phyloP scores from a whole-genome alignment of 2,797 vertebrate genomes.

The Melanotaenia pygmaea region DNA sequence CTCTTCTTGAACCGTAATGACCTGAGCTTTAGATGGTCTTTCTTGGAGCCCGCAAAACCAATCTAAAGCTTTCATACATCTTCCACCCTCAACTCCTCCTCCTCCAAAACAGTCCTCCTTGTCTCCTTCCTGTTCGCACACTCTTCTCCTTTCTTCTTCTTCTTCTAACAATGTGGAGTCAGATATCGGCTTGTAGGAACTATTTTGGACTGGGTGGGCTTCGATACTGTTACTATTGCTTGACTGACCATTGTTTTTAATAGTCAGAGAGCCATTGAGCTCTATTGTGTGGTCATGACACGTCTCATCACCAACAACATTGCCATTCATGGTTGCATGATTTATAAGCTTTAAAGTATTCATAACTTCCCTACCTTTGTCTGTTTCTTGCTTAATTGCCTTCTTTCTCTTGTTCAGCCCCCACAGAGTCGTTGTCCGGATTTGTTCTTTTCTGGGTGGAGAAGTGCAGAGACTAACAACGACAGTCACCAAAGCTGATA shows the following conservation, averaged over 20 bases:
- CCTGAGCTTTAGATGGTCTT: constrained; percentile 1
- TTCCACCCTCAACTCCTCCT: neutral
- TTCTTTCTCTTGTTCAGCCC: constrained; percentile 72
- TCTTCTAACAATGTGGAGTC: constrained; percentile 6
- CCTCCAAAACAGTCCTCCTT: constrained; percentile 12
- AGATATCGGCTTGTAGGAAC: neutral
- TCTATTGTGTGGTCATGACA: neutral
- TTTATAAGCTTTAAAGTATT: constrained; percentile 34
- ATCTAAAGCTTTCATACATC: constrained; percentile 32
- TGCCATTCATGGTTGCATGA: constrained; percentile 3
- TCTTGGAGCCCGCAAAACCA: constrained; percentile 49
- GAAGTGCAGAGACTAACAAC: constrained; percentile 90
- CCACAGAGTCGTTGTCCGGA: constrained; percentile 91
- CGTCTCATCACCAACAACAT: constrained; percentile 7
- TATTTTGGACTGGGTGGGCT: constrained; percentile 15
- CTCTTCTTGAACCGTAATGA: constrained; percentile 39
- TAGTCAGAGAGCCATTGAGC: neutral
- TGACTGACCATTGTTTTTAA: constrained; percentile 4
- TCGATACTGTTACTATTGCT: neutral
- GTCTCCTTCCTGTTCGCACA: neutral
- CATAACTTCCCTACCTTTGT: neutral
- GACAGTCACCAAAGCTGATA: constrained; percentile 85
- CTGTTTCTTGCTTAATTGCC: constrained; percentile 7
- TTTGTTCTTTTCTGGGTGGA: constrained; percentile 87
- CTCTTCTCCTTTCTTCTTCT: neutral